Evolutionary conservation across 2,113 vertebrate species (phyloP).

Genomic region (Indicator maculatus): DNA sequence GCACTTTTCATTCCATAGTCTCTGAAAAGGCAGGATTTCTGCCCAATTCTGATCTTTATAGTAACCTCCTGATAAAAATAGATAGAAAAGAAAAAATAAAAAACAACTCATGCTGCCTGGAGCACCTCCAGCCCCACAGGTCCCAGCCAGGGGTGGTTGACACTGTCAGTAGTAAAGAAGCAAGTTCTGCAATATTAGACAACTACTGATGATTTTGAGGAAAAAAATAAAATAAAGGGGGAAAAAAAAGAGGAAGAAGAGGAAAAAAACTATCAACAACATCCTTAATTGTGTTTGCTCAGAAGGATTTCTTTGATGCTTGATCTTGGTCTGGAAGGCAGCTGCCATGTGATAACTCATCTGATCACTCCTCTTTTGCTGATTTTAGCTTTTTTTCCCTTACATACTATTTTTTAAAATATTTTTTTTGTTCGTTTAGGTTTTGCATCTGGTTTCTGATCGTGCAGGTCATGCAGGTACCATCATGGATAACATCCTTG

Average conservation of each 20-base stretch:
- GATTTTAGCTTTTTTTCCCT: neutral
- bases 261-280: neutral
- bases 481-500: rapidly evolving
- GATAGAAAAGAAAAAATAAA: neutral
- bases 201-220: neutral
- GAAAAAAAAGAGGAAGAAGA: too few species aligned
- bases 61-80: neutral
- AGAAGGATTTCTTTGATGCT: too few species aligned
- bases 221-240: neutral
- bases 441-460: neutral
- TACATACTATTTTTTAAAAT: neutral
- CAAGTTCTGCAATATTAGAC: neutral
- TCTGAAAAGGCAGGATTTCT: neutral
- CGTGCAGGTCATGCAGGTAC: neutral
- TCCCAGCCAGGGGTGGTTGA: neutral
- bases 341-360: neutral
- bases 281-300: neutral
- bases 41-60: neutral
- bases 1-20: neutral
- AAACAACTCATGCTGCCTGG: too few species aligned
- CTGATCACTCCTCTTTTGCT: neutral
- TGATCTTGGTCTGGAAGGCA: neutral
- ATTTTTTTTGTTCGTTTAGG: neutral
- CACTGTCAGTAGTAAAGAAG: neutral
- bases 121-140: neutral